Percentiles rank a stretch among this genome's conserved stretches.
Conservation (phyloP, 2,888 invertebrate species). For the Gryllus longicercus region DNA sequence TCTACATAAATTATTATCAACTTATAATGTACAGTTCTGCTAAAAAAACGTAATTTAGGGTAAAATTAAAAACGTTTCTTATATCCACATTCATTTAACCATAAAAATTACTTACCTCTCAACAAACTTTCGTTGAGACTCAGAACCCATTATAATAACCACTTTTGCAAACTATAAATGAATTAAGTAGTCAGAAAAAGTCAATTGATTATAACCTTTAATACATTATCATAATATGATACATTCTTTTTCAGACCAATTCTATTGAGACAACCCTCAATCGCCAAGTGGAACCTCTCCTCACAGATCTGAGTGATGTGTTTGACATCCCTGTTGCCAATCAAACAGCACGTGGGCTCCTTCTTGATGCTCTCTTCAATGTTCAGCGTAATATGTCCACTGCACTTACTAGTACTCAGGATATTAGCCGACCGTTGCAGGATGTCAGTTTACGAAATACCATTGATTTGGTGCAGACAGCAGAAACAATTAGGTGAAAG, state of each 20-base stretch:
- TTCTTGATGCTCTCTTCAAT: conserved; percentile 66
- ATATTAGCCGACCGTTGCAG: conserved; percentile 67
- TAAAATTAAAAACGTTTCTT: too few species aligned
- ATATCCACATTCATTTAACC: too few species aligned
- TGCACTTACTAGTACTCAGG: conserved; percentile 72
- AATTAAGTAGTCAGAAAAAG: too few species aligned
- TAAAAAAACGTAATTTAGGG: too few species aligned
- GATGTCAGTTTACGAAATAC: conserved; percentile 62
- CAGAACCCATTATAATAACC: too few species aligned
- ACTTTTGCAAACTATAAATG: too few species aligned
- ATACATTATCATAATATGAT: too few species aligned
- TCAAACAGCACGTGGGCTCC: conserved; percentile 68
- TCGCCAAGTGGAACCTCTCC: conserved; percentile 64
- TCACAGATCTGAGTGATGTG: conserved; percentile 70
- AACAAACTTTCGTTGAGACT: too few species aligned
- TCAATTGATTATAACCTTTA: too few species aligned
- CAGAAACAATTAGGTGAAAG: conserved; percentile 45
- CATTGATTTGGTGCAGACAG: conserved; percentile 42
- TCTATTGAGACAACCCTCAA: conserved; percentile 72
- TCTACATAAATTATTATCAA: too few species aligned
- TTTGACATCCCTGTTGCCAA: conserved; percentile 75
- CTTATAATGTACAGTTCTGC: too few species aligned
- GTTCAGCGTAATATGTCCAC: conserved; percentile 71
- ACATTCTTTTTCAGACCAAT: conserved; percentile 57
- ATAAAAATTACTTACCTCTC: too few species aligned